Conservation (phyloP, 2,888 invertebrate species). For the Anagyrus pseudococci region DNA sequence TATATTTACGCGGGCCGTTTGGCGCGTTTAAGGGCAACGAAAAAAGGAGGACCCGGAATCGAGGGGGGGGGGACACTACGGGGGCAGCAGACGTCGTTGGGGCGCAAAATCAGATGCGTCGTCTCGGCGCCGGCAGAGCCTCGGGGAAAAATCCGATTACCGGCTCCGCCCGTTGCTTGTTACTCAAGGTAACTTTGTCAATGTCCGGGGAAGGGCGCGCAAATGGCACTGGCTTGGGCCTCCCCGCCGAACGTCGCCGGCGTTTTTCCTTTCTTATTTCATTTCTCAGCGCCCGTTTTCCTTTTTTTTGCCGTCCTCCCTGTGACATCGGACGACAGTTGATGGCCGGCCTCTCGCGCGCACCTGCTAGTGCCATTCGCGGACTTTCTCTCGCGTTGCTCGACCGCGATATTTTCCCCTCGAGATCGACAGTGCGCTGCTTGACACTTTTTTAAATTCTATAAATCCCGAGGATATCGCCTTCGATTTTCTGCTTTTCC, state of each 20-base stretch:
- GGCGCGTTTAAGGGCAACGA: too few species aligned
- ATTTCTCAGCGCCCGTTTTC: neutral
- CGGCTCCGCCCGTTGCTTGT: conserved; percentile 29
- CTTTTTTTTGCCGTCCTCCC: neutral
- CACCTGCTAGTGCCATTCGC: neutral
- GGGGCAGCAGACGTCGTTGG: neutral
- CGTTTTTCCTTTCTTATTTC: neutral
- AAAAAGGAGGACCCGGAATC: too few species aligned
- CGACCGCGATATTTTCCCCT: neutral
- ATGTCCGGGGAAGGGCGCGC: conserved; percentile 4
- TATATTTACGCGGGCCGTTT: too few species aligned
- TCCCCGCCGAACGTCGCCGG: neutral
- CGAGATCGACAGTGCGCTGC: too few species aligned
- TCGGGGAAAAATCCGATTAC: conserved; percentile 29
- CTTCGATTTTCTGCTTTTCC: too few species aligned
- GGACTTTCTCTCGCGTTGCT: neutral
- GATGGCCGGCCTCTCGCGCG: neutral
- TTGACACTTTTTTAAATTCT: too few species aligned
- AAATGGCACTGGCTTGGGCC: too few species aligned
- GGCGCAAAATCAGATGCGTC: conserved; percentile 2
- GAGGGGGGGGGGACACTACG: too few species aligned
- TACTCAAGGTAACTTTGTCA: conserved; percentile 32
- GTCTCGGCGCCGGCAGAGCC: neutral
- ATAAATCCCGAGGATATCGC: too few species aligned
- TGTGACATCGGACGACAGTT: conserved; percentile 1